Evolutionary conservation across 2,113 vertebrate genomes (phyloP).

Genomic region (Eulemur rufifrons): DNA sequence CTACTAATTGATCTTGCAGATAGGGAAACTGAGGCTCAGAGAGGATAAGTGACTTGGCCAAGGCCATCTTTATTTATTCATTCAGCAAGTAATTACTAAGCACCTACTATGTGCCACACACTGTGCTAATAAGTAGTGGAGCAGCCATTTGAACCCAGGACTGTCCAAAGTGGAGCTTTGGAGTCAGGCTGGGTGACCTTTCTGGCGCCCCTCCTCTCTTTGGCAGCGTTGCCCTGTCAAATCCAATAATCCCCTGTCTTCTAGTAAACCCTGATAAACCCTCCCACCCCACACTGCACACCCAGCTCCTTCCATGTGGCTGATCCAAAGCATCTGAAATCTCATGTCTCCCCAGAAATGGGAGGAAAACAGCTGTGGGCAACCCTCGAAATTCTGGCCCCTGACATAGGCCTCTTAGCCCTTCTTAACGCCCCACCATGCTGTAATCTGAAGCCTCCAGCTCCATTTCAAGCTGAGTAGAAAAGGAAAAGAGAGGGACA

Average conservation of each 20-base stretch:
- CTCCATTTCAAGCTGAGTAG: neutral
- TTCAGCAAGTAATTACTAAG: constrained; percentile 37
- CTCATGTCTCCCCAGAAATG: neutral
- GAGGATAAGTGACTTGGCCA: constrained; percentile 18
- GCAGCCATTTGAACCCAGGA: neutral
- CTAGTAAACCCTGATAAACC: neutral
- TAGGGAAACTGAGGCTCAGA: constrained; percentile 33
- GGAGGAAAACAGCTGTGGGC: neutral
- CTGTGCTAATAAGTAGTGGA: neutral
- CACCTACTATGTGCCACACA: neutral
- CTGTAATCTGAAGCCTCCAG: neutral
- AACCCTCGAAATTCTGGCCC: neutral
- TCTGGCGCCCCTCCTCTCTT: neutral
- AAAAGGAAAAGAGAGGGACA: neutral
- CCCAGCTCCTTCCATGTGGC: neutral
- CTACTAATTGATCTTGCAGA: constrained; percentile 13
- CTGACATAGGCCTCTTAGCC: neutral
- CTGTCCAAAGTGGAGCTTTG: constrained; percentile 13
- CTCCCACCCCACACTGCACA: neutral
- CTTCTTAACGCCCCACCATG: neutral
- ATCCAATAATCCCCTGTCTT: neutral
- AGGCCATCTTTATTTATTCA: constrained; percentile 19
- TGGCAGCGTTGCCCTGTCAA: neutral
- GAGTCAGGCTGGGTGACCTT: neutral
- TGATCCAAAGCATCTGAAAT: constrained; percentile 9